Base-by-base conservation (phyloP, 2,113 vertebrate genomes). In the Zosterops hypoxanthus region DNA sequence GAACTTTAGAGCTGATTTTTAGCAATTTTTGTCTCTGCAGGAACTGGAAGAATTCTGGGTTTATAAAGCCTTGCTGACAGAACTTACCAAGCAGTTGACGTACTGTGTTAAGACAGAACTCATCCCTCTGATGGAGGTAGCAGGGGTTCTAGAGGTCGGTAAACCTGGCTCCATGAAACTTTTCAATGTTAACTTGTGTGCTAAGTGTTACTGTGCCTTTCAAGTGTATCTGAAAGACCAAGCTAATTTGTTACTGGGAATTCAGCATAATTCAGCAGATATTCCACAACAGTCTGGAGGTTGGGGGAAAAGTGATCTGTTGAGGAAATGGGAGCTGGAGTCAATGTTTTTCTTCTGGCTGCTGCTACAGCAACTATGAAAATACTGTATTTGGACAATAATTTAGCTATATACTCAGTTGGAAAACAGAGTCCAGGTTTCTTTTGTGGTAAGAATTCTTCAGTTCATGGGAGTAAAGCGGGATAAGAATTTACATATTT, bases 1-100 rank as follows among this genome's bases (percentile, higher is more conserved):
- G 17, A 50, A 50, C 18, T 82, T 33, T 22, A 28, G 12, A 8
- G 33, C n/a, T 87, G 44, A 63, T 60, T 39, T 96, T 47, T 8
- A 52, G 31, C 47, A 3, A n/a, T 75, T 20, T 66, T 77, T 93
- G 33, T 86, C 88, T 85, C 83, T 96, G 20, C 96, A 99, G 99
- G 99, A 99, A 81, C 80, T 99, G 87, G 98, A 99, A 84, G 99
- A 99, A 95, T 98, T 99, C 65, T 99, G 99, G 99, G 98, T 99
- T 42, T 99, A 98, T 82, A 98, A 96, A 93, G 98, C 98, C 36
- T 98, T 99, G 75, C 97, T 99, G 88, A 65, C 89, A 6, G 99
- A 99, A 89, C 98, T 99, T 89, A 99, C 97, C 28, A 98, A 98
- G 46, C 98, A 98, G 66, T 66, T 99, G 89, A 99, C 98, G 1